Evolutionary conservation across 2,888 invertebrate genomes (phyloP).

Genomic region (Argyra leucocephala): DNA sequence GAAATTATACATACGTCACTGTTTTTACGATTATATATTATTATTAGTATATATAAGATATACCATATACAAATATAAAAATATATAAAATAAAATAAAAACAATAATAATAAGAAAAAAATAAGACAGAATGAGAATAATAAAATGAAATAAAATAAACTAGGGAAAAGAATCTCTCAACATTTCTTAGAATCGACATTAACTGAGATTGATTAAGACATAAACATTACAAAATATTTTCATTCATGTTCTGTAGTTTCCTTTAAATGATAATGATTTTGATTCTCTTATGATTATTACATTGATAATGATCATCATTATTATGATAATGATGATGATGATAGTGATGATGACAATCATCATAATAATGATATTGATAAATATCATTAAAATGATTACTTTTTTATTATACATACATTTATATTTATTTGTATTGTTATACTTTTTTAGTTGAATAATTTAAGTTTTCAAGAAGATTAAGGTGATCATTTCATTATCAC

Average conservation of each 20-base stretch:
- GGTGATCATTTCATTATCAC: neutral
- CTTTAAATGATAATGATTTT: conserved; percentile 7
- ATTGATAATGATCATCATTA: neutral
- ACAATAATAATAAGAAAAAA: neutral
- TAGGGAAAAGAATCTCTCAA: neutral
- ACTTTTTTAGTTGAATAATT: neutral
- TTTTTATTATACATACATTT: neutral
- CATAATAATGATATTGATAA: neutral
- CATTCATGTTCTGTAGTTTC: conserved; percentile 4
- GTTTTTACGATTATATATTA: too few relatives aligned
- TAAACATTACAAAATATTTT: conserved; percentile 10
- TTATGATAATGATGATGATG: neutral
- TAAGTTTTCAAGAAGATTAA: neutral
- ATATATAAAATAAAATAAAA: neutral
- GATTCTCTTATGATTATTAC: neutral
- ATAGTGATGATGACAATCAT: neutral
- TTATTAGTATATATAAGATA: too few relatives aligned
- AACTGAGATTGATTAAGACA: conserved; percentile 12
- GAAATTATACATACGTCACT: too few relatives aligned
- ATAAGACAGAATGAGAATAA: neutral
- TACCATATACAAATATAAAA: too few relatives aligned
- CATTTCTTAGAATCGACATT: conserved; percentile 9
- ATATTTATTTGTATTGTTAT: too few relatives aligned
- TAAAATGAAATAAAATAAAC: neutral
- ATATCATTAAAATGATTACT: neutral